phyloP scores from a whole-genome alignment of 2,113 vertebrate genomes.

The Balaenoptera acutorostrata region DNA sequence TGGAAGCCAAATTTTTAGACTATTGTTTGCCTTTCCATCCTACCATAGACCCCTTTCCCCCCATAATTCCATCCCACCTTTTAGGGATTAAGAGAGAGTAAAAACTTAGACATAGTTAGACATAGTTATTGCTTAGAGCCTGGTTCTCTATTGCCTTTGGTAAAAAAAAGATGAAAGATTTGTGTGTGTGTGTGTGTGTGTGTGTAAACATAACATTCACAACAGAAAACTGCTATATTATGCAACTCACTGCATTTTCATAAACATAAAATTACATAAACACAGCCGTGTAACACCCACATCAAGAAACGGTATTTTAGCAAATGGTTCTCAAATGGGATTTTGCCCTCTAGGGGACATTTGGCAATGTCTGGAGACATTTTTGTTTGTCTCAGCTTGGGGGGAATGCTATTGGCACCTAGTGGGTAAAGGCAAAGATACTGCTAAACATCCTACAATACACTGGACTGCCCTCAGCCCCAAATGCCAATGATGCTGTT shows the following conservation, averaged over 20 bases:
- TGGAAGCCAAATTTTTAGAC: constrained; percentile 9
- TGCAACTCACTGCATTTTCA: background rate
- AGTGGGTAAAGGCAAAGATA: background rate
- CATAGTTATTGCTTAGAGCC: background rate
- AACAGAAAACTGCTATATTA: background rate
- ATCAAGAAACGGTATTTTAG: background rate
- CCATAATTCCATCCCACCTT: background rate
- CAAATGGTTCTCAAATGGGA: background rate
- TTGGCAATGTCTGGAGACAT: background rate
- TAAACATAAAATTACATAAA: background rate
- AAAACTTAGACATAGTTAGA: background rate
- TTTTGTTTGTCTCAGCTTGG: background rate
- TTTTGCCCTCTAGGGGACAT: background rate
- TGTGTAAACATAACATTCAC: constrained; percentile 18
- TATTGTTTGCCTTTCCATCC: constrained; percentile 9
- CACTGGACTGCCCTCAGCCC: background rate
- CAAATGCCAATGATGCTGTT: background rate
- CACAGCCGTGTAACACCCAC: background rate
- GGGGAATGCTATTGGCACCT: background rate
- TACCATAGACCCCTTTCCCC: background rate
- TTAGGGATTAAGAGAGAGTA: background rate
- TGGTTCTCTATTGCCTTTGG: background rate
- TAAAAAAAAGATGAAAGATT: background rate
- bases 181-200: background rate
- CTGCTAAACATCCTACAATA: background rate